A percentile compares a stretch with the other conserved stretches of the same genome.
phyloP scores from a whole-genome alignment of 2,888 invertebrate species.

The Marronus borbonicus region DNA sequence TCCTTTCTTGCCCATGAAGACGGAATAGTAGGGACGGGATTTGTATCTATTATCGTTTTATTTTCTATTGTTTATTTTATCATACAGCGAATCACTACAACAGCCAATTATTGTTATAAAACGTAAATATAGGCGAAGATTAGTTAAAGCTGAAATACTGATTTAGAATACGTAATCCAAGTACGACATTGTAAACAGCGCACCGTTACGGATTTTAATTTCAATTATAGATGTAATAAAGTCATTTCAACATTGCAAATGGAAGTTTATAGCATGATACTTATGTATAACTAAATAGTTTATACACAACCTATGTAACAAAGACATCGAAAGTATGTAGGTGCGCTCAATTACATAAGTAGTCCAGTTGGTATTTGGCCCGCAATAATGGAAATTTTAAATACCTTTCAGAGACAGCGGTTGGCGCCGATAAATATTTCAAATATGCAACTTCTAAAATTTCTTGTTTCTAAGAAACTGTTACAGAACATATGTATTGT shows the following conservation, averaged over 20 bases:
- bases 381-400: constrained; percentile 24
- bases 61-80: no score
- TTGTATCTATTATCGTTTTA: no score
- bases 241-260: background rate
- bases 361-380: constrained; percentile 19
- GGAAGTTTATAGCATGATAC: background rate
- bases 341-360: constrained; percentile 13
- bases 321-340: background rate
- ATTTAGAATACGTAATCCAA: no score
- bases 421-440: constrained; percentile 27
- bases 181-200: background rate
- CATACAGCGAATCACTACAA: no score
- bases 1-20: no score
- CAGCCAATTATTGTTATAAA: no score
- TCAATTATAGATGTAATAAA: background rate
- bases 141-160: no score
- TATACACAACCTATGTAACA: constrained; percentile 1
- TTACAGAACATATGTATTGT: background rate
- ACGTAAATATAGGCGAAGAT: no score
- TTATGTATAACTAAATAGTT: constrained; percentile 6
- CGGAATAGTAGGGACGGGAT: no score
- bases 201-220: background rate
- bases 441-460: constrained; percentile 1
- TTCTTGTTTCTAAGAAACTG: background rate
- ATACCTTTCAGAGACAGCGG: constrained; percentile 2